Conservation (phyloP, 2,888 invertebrate species). For the Horisme vitalbata region DNA sequence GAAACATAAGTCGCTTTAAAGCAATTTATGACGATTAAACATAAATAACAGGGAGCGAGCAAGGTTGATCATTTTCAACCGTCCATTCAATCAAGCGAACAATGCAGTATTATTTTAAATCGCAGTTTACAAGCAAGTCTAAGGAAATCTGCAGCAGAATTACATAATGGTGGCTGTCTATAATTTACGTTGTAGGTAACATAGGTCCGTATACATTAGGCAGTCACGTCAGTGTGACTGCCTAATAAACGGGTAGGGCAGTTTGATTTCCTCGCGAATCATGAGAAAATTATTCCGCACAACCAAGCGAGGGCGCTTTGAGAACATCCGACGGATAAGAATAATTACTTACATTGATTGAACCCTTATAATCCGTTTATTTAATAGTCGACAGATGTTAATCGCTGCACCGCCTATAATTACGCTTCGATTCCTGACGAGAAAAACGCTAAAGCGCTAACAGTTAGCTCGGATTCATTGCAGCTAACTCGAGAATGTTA, state of each 20-base stretch:
- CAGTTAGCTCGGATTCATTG: slow-evolving; percentile 50
- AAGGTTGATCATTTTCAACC: not conserved
- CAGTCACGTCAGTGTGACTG: slow-evolving; percentile 72
- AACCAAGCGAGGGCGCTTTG: slow-evolving; percentile 65
- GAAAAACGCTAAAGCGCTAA: slow-evolving; percentile 68
- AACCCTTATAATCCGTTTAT: slow-evolving; percentile 80
- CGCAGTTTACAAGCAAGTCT: slow-evolving; percentile 28
- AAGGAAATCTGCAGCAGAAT: slow-evolving; percentile 34
- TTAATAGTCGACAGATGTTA: slow-evolving; percentile 82
- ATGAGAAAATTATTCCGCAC: slow-evolving; percentile 78
- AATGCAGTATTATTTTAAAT: slow-evolving; percentile 23
- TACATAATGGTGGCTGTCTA: slow-evolving; percentile 38
- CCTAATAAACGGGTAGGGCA: slow-evolving; percentile 74
- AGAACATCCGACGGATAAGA: slow-evolving; percentile 81
- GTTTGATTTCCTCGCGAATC: slow-evolving; percentile 79
- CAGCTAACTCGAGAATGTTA: slow-evolving; percentile 40
- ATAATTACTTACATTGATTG: slow-evolving; percentile 82
- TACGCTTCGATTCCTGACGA: slow-evolving; percentile 74
- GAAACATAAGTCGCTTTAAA: slow-evolving; percentile 36
- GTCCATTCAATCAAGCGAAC: slow-evolving; percentile 12
- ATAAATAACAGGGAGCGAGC: not conserved
- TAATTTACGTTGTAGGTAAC: slow-evolving; percentile 59
- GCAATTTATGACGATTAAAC: slow-evolving; percentile 14
- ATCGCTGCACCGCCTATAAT: slow-evolving; percentile 76
- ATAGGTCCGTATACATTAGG: slow-evolving; percentile 60